phyloP scores from a whole-genome alignment of 92 coral and sea anemone species.

The Bergia sp. region DNA sequence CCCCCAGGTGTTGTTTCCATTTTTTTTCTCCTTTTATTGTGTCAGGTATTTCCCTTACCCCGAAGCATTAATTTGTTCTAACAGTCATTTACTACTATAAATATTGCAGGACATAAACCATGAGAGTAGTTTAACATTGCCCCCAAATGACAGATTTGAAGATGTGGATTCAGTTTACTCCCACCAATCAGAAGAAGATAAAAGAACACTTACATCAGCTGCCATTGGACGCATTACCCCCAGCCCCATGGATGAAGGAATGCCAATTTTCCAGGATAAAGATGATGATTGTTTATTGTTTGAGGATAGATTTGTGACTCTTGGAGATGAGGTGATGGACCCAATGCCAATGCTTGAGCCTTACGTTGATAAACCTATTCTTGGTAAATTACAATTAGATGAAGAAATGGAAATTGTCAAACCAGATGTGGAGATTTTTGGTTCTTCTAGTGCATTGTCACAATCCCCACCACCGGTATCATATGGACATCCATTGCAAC shows the following conservation, averaged over 20 bases:
- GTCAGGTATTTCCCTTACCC: not conserved
- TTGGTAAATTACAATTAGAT: conserved; percentile 81
- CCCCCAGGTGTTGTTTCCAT: not conserved
- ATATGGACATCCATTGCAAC: conserved; percentile 34
- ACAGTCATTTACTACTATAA: not conserved
- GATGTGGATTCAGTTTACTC: conserved; percentile 67
- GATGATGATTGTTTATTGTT: conserved; percentile 72
- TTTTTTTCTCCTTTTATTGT: not conserved
- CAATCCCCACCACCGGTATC: conserved; percentile 63
- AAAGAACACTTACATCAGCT: conserved; percentile 85
- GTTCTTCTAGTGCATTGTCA: conserved; percentile 61
- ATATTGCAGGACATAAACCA: conserved; percentile 61
- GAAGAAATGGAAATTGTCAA: conserved; percentile 97
- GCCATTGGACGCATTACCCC: conserved; percentile 87
- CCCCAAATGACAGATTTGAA: conserved; percentile 44
- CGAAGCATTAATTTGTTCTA: not conserved
- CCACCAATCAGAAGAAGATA: conserved; percentile 75
- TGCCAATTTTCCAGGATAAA: conserved; percentile 48
- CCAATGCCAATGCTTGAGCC: conserved; percentile 64
- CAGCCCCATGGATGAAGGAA: conserved; percentile 79
- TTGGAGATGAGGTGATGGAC: conserved; percentile 66
- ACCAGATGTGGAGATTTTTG: conserved; percentile 78
- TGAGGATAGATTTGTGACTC: conserved; percentile 58
- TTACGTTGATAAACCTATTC: conserved; percentile 57
- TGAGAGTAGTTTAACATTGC: conserved; percentile 63